These are phyloP conservation scores for Ameiurus melas DNA, from an alignment of 2,113 vertebrate species.

Conservation along the genomic window DNA sequence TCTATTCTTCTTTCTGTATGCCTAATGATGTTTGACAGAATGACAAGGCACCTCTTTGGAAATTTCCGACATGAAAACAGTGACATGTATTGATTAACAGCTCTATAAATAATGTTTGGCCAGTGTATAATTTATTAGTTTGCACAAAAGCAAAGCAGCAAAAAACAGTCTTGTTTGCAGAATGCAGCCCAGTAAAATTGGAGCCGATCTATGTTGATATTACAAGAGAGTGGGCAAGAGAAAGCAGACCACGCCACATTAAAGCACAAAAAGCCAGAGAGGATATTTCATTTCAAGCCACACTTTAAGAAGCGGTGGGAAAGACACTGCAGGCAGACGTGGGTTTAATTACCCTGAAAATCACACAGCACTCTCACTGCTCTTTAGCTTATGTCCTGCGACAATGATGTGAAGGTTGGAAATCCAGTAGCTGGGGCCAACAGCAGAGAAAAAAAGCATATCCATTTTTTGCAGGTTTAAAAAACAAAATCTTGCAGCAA, in stretches of 20 bases:
- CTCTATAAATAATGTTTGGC: slow-evolving; percentile 63
- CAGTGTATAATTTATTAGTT: slow-evolving; percentile 72
- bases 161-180: slow-evolving; percentile 64
- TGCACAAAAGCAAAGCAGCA: slow-evolving; percentile 55
- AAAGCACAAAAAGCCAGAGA: slow-evolving; percentile 24
- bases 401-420: slow-evolving; percentile 38
- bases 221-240: slow-evolving; percentile 21
- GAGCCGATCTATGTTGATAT: slow-evolving; percentile 54
- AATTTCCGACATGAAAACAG: slow-evolving; percentile 63
- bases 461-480: slow-evolving; percentile 45
- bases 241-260: slow-evolving; percentile 32
- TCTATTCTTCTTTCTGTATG: slow-evolving; percentile 54
- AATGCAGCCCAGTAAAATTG: slow-evolving; percentile 48
- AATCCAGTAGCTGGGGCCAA: slow-evolving; percentile 36
- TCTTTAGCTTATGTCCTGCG: slow-evolving; percentile 43
- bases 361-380: slow-evolving; percentile 25
- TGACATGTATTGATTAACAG: slow-evolving; percentile 67
- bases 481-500: slow-evolving; percentile 51
- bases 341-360: slow-evolving; percentile 56
- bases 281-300: slow-evolving; percentile 43
- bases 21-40: slow-evolving; percentile 72
- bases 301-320: slow-evolving; percentile 34
- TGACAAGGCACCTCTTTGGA: slow-evolving; percentile 65
- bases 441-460: slow-evolving; percentile 27
- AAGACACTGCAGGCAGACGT: slow-evolving; percentile 44